Evolutionary conservation across 2,113 vertebrate genomes (phyloP).

Genomic region (Pardalotus punctatus): DNA sequence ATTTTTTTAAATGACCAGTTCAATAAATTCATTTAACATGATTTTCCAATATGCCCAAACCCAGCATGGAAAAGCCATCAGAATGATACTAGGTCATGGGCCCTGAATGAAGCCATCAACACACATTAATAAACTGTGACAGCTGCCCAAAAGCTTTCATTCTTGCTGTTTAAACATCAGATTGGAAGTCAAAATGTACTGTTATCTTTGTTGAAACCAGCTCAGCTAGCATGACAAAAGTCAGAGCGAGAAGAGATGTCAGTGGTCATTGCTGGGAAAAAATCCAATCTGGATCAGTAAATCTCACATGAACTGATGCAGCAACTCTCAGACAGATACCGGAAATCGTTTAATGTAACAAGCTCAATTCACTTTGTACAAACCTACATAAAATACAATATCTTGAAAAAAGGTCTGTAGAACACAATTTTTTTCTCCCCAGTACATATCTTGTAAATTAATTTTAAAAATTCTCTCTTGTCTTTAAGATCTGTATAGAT

Average conservation of each 20-base stretch:
- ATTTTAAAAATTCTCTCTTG: neutral
- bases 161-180: constrained; percentile 80
- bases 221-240: constrained; percentile 72
- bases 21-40: constrained; percentile 51
- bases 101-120: constrained; percentile 81
- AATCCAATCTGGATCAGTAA: constrained; percentile 41
- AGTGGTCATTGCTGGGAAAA: constrained; percentile 41
- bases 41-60: constrained; percentile 67
- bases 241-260: constrained; percentile 73
- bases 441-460: neutral
- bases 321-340: neutral
- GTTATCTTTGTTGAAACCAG: constrained; percentile 84
- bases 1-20: constrained; percentile 16
- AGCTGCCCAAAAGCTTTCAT: constrained; percentile 82
- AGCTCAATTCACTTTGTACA: neutral
- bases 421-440: neutral
- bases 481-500: neutral
- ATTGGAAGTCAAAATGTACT: constrained; percentile 75
- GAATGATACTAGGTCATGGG: constrained; percentile 49
- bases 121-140: constrained; percentile 83
- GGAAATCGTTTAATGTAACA: neutral
- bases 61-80: constrained; percentile 63
- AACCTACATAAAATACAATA: neutral
- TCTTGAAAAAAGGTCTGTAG: neutral
- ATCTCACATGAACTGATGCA: constrained; percentile 25